These are phyloP conservation scores for Athalia circularis DNA, from an alignment of 2,888 invertebrate species.

Conservation along the genomic window DNA sequence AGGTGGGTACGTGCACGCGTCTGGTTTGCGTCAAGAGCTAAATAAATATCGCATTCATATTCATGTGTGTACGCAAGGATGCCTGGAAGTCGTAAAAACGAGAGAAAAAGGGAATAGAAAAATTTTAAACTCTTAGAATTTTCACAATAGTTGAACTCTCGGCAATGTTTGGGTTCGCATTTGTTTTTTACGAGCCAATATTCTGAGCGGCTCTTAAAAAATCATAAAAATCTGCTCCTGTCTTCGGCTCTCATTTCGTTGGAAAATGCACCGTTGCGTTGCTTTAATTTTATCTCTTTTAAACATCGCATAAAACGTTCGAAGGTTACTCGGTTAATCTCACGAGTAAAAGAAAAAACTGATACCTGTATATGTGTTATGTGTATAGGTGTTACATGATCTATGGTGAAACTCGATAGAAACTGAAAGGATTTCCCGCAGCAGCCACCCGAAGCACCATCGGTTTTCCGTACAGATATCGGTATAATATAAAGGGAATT, in stretches of 20 bases:
- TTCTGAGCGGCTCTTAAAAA: constrained; percentile 12
- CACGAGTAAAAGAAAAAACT: not conserved
- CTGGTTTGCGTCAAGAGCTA: constrained; percentile 41
- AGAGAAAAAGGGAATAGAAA: not conserved
- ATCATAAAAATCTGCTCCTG: constrained; percentile 25
- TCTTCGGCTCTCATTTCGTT: no score
- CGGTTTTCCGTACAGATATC: constrained; percentile 4
- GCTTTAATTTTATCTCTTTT: constrained; percentile 4
- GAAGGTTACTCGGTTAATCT: constrained; percentile 23
- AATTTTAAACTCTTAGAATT: constrained; percentile 1
- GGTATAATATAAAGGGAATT: constrained; percentile 12
- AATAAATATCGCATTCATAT: constrained; percentile 19
- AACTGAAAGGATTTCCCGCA: constrained; percentile 12
- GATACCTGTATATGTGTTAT: not conserved
- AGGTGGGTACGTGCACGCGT: not conserved
- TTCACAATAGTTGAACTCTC: not conserved
- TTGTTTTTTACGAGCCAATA: not conserved
- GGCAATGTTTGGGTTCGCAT: not conserved
- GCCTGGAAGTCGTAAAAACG: constrained; percentile 18
- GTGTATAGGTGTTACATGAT: not conserved
- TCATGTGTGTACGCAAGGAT: not conserved
- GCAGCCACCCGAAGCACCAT: not conserved
- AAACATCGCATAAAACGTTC: constrained; percentile 11
- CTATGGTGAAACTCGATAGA: not conserved
- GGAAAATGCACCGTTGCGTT: not conserved